These are phyloP conservation scores for Tenebrio molitor DNA, from an alignment of 1,140 invertebrate genomes.

Conservation along the genomic window DNA sequence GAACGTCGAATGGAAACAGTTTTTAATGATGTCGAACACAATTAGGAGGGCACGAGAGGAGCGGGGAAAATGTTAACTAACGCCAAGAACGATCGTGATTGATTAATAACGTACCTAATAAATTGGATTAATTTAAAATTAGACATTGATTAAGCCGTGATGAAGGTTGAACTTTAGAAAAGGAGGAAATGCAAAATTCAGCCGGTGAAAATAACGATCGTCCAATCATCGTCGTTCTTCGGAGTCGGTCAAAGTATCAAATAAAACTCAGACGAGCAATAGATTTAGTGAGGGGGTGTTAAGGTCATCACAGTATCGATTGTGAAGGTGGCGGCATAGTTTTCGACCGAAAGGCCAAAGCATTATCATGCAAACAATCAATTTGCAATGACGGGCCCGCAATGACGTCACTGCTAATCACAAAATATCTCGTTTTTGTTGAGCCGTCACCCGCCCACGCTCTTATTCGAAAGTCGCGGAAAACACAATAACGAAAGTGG, in stretches of 20 bases:
- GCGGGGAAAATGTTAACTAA: no score
- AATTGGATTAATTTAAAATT: neutral
- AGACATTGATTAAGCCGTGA: no score
- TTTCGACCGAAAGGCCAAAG: slow-evolving; percentile 38
- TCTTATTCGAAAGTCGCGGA: slow-evolving; percentile 17
- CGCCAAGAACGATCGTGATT: neutral
- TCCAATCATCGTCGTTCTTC: neutral
- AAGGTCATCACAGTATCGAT: slow-evolving; percentile 34
- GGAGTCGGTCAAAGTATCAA: neutral
- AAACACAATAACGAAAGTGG: slow-evolving; percentile 5
- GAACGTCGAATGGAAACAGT: no score
- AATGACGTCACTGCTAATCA: slow-evolving; percentile 52
- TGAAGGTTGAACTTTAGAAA: neutral
- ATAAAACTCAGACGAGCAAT: neutral
- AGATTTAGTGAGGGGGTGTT: slow-evolving; percentile 17
- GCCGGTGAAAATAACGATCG: neutral
- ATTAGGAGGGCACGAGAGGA: no score
- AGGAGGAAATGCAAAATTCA: neutral
- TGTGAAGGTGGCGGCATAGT: slow-evolving; percentile 17
- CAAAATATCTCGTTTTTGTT: slow-evolving; percentile 47
- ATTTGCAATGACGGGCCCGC: slow-evolving; percentile 50
- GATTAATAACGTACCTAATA: neutral
- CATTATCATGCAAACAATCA: slow-evolving; percentile 45
- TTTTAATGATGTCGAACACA: no score
- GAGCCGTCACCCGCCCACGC: slow-evolving; percentile 49